Evolutionary conservation across 2,888 invertebrate species (phyloP).

Genomic region (Notodonta dromedarius): DNA sequence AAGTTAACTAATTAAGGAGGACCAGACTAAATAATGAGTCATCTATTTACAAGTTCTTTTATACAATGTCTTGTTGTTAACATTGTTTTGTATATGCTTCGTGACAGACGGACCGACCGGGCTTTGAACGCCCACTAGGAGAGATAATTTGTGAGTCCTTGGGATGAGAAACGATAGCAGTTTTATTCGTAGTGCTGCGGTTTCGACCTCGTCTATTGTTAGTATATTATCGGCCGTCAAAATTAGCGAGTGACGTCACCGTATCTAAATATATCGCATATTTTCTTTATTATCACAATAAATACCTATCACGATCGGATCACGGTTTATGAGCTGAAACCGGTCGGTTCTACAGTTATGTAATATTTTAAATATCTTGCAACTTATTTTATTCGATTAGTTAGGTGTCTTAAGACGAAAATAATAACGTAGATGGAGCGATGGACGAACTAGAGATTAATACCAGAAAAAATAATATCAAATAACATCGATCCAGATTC

Average conservation of each 20-base stretch:
- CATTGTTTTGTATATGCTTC: neutral
- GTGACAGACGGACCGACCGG: neutral
- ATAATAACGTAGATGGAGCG: no score
- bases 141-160: no score
- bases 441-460: no score
- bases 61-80: neutral
- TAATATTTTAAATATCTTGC: neutral
- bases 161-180: no score
- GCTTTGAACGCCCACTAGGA: neutral
- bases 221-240: neutral
- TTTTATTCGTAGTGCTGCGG: no score
- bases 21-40: conserved; percentile 3
- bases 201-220: neutral
- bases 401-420: no score
- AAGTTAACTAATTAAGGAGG: neutral
- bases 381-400: no score
- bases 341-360: neutral
- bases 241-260: conserved; percentile 3
- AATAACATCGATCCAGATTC: no score
- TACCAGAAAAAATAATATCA: no score
- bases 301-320: neutral
- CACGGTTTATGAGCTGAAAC: neutral
- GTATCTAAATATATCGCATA: neutral
- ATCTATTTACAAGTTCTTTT: neutral
- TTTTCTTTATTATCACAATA: conserved; percentile 7